These are phyloP conservation scores for Drosophila dives DNA, from an alignment of 2,888 invertebrate genomes.

Conservation along the genomic window DNA sequence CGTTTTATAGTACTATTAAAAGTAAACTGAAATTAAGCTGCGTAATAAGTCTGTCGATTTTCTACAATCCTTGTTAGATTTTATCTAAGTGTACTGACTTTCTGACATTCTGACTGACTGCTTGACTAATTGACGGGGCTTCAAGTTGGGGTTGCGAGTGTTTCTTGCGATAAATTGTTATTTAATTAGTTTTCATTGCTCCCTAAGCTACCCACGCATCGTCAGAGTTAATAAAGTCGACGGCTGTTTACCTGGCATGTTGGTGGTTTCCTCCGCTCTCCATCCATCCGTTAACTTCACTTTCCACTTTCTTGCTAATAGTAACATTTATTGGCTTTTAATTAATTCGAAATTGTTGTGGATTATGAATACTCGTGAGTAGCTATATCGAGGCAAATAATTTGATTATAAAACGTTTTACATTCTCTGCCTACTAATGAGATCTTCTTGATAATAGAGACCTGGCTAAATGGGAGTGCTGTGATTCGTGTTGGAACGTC, in stretches of 20 bases:
- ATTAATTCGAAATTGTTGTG: slow-evolving; percentile 68
- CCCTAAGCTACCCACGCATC: slow-evolving; percentile 53
- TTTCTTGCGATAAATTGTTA: slow-evolving; percentile 67
- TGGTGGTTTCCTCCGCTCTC: background rate
- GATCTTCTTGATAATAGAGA: slow-evolving; percentile 6
- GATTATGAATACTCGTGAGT: slow-evolving; percentile 69
- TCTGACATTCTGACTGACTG: slow-evolving; percentile 9
- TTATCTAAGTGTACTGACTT: slow-evolving; percentile 3
- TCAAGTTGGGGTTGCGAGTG: slow-evolving; percentile 4
- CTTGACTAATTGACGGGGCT: slow-evolving; percentile 24
- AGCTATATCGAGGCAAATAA: slow-evolving; percentile 60
- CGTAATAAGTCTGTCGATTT: background rate
- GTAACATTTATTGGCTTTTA: slow-evolving; percentile 70
- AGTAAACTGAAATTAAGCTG: background rate
- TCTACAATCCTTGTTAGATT: background rate
- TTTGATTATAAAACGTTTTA: slow-evolving; percentile 70
- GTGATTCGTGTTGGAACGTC: slow-evolving; percentile 6
- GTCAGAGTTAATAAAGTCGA: slow-evolving; percentile 49
- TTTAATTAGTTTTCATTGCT: slow-evolving; percentile 73
- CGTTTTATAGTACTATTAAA: background rate
- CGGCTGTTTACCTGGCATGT: slow-evolving; percentile 44
- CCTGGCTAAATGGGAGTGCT: background rate
- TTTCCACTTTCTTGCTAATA: slow-evolving; percentile 46
- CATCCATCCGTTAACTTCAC: background rate
- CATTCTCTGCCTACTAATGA: slow-evolving; percentile 28